Percentiles rank a stretch among this genome's conserved stretches.
These are phyloP conservation scores for Sisyra nigra DNA, from an alignment of 2,888 invertebrate genomes.

Conservation along the genomic window DNA sequence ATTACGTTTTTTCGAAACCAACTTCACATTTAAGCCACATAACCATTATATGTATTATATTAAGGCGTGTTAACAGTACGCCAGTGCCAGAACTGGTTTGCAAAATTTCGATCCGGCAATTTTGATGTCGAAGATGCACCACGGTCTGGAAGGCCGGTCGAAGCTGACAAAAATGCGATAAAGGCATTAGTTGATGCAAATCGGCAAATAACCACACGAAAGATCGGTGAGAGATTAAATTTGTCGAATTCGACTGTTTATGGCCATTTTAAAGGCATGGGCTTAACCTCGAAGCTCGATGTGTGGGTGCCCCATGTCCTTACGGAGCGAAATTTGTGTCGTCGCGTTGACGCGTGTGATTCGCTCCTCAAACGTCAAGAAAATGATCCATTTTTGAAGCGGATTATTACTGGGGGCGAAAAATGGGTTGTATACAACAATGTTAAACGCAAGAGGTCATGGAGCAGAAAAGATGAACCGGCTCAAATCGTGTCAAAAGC, in stretches of 20 bases:
- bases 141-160: slow-evolving; percentile 12
- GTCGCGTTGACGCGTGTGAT: slow-evolving; percentile 13
- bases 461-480: slow-evolving; percentile 14
- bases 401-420: slow-evolving; percentile 13
- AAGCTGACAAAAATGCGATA: slow-evolving; percentile 12
- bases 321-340: slow-evolving; percentile 12
- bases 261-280: too few relatives aligned
- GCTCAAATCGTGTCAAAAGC: slow-evolving; percentile 15
- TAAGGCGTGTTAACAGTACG: too few relatives aligned
- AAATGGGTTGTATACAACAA: slow-evolving; percentile 15
- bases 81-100: too few relatives aligned
- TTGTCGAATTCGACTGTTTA: too few relatives aligned
- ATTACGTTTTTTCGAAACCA: too few relatives aligned
- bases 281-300: slow-evolving; percentile 9
- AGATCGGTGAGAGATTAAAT: slow-evolving; percentile 15
- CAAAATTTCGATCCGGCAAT: too few relatives aligned
- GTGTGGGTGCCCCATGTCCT: slow-evolving; percentile 13
- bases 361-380: slow-evolving; percentile 12
- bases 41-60: too few relatives aligned
- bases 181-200: slow-evolving; percentile 14
- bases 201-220: slow-evolving; percentile 14
- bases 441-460: slow-evolving; percentile 15
- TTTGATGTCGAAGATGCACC: slow-evolving; percentile 12
- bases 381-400: slow-evolving; percentile 13
- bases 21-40: too few relatives aligned